These are phyloP conservation scores for Sebastes fasciatus DNA, from an alignment of 2,113 vertebrate genomes.

Conservation along the genomic window DNA sequence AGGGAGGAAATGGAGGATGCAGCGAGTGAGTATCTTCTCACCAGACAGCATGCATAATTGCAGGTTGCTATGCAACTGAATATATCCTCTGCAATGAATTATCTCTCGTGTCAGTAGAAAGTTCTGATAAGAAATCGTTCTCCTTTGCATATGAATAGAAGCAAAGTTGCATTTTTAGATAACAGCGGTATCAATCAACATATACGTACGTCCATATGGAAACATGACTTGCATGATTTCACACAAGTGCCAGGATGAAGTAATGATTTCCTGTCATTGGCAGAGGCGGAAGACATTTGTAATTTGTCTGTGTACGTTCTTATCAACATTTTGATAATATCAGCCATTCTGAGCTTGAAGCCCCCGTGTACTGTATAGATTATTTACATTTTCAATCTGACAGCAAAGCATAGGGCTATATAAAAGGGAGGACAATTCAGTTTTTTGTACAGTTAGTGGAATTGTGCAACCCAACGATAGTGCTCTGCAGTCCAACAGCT, in stretches of 20 bases:
- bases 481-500: neutral
- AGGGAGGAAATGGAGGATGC: constrained; percentile 53
- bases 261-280: constrained; percentile 8
- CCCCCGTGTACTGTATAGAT: accelerated
- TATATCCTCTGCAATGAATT: constrained; percentile 73
- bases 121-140: constrained; percentile 69
- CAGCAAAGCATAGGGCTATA: neutral
- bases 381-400: neutral
- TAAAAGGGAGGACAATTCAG: neutral
- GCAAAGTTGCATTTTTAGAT: constrained; percentile 36
- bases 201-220: neutral
- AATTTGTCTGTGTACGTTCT: neutral
- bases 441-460: no score
- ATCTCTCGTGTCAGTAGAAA: constrained; percentile 70
- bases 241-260: neutral
- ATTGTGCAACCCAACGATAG: neutral
- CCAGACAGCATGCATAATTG: constrained; percentile 77
- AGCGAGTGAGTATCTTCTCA: constrained; percentile 59
- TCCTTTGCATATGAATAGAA: constrained; percentile 76
- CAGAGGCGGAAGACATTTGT: neutral
- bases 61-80: constrained; percentile 83
- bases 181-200: constrained; percentile 46
- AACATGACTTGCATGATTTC: constrained; percentile 33
- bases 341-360: neutral
- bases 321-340: constrained; percentile 2